These are phyloP conservation scores for Pangasianodon hypophthalmus DNA, from an alignment of 2,113 vertebrate genomes.

Conservation along the genomic window DNA sequence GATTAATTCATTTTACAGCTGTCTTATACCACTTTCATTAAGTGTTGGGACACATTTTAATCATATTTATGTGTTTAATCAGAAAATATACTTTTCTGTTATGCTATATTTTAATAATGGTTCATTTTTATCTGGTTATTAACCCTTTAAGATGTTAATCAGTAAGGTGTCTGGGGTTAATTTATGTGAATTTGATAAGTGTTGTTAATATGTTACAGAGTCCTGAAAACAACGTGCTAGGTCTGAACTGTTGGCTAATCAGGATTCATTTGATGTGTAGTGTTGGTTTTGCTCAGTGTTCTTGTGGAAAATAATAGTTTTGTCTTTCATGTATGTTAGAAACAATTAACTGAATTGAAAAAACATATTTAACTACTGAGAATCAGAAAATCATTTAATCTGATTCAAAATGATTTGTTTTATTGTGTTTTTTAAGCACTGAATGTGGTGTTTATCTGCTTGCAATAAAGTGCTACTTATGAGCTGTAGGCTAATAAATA, in stretches of 20 bases:
- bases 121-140: background rate
- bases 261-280: background rate
- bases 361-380: background rate
- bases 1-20: background rate
- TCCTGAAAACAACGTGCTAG: background rate
- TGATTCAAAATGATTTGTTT: background rate
- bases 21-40: background rate
- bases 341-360: background rate
- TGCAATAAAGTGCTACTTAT: background rate
- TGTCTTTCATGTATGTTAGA: background rate
- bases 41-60: background rate
- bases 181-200: background rate
- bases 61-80: background rate
- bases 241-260: background rate
- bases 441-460: background rate
- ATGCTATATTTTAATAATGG: background rate
- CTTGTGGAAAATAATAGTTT: background rate
- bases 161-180: background rate
- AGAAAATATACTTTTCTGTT: background rate
- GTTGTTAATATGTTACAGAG: background rate
- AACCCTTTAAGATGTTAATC: background rate
- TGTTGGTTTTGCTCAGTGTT: background rate
- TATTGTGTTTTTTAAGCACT: background rate
- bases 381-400: background rate
- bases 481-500: background rate